These are phyloP conservation scores for Albula glossodonta DNA, from an alignment of 2,113 vertebrate genomes.

Conservation along the genomic window DNA sequence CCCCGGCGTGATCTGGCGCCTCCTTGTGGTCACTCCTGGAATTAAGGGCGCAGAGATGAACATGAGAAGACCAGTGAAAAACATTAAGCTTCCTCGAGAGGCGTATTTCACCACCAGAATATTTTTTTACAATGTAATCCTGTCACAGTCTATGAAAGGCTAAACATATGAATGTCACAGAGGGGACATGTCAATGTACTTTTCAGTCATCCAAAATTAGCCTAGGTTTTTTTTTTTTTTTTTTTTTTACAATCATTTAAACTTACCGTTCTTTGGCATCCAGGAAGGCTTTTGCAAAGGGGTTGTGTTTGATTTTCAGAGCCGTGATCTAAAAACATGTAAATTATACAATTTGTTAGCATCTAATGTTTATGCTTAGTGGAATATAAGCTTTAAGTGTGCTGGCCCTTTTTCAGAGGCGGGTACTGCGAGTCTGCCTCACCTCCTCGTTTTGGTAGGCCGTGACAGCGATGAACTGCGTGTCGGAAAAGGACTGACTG, in stretches of 20 bases:
- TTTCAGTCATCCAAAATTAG: no score
- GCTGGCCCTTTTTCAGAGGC: neutral
- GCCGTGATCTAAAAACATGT: conserved; percentile 68
- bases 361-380: neutral
- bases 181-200: neutral
- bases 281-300: conserved; percentile 77
- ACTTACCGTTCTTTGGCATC: conserved; percentile 77
- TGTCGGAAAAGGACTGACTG: conserved; percentile 77
- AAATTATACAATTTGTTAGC: neutral
- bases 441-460: conserved; percentile 81
- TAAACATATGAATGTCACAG: no score
- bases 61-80: neutral
- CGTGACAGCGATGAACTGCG: conserved; percentile 78
- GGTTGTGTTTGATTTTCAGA: conserved; percentile 79
- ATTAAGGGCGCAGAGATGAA: neutral
- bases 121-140: neutral
- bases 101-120: neutral
- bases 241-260: neutral
- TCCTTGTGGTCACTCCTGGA: conserved; percentile 76
- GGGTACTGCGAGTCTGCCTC: neutral
- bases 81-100: neutral
- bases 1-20: conserved; percentile 61
- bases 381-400: neutral
- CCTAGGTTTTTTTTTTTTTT: neutral
- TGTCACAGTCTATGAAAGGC: no score